A percentile compares a stretch with the other conserved stretches of the same genome.
These are phyloP conservation scores for Acanthosepion pharaonis DNA, from an alignment of 2,888 invertebrate species.

Conservation along the genomic window DNA sequence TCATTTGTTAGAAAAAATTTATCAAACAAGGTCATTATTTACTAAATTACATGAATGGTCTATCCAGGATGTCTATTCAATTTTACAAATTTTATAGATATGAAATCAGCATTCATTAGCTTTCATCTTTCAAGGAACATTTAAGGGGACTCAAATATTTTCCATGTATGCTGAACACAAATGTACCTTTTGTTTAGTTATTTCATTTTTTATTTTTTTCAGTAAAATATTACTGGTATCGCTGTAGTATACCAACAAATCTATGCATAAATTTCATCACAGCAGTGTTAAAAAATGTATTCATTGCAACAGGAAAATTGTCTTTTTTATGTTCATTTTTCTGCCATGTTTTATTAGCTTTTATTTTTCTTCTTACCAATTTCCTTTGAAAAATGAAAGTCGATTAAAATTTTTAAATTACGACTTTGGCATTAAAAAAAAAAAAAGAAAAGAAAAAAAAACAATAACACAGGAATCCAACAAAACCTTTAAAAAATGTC, in stretches of 20 bases:
- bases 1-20: slow-evolving; percentile 23
- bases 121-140: neutral
- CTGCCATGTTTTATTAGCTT: neutral
- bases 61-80: slow-evolving; percentile 6
- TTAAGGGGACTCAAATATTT: neutral
- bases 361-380: neutral
- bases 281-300: slow-evolving; percentile 20
- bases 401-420: neutral
- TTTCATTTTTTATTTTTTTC: neutral
- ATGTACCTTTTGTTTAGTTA: neutral
- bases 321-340: neutral
- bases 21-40: slow-evolving; percentile 33
- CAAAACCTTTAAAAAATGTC: neutral
- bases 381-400: slow-evolving; percentile 33
- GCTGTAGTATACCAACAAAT: slow-evolving; percentile 9
- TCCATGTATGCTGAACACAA: slow-evolving; percentile 2
- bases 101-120: slow-evolving; percentile 15
- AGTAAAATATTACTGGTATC: slow-evolving; percentile 12
- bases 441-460: neutral
- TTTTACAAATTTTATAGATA: neutral
- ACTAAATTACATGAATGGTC: neutral
- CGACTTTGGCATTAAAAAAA: neutral
- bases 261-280: neutral
- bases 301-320: slow-evolving; percentile 18
- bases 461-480: neutral